Evolutionary conservation across 2,113 vertebrate species (phyloP).

Genomic region (Eulacestoma nigropectus): DNA sequence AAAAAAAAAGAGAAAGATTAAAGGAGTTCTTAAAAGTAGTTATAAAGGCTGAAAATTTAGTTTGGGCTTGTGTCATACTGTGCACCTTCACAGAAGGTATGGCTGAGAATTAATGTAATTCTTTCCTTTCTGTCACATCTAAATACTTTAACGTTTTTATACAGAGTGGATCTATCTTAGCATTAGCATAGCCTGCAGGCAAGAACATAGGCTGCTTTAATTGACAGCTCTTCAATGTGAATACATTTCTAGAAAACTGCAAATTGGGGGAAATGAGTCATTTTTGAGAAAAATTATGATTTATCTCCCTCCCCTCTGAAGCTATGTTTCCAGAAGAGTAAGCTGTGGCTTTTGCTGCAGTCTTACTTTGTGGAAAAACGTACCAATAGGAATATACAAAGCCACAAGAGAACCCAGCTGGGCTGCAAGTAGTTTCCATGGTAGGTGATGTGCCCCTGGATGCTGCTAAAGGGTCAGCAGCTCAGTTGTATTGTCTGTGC

Average conservation of each 20-base stretch:
- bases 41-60: background rate
- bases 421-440: background rate
- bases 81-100: background rate
- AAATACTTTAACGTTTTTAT: background rate
- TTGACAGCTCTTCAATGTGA: background rate
- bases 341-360: background rate
- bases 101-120: background rate
- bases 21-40: background rate
- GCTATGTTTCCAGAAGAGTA: background rate
- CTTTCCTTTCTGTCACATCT: background rate
- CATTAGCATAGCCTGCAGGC: background rate
- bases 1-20: background rate
- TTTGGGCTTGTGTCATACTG: background rate
- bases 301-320: background rate
- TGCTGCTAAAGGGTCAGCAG: background rate
- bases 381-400: background rate
- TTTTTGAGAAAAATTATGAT: background rate
- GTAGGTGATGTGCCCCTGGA: rapidly evolving
- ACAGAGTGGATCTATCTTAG: background rate
- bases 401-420: background rate
- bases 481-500: background rate
- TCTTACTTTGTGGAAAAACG: background rate
- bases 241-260: background rate
- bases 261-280: background rate
- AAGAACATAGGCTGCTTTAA: background rate